Evolutionary conservation across 2,797 vertebrate species (phyloP).

Genomic region (Carduelis carduelis): DNA sequence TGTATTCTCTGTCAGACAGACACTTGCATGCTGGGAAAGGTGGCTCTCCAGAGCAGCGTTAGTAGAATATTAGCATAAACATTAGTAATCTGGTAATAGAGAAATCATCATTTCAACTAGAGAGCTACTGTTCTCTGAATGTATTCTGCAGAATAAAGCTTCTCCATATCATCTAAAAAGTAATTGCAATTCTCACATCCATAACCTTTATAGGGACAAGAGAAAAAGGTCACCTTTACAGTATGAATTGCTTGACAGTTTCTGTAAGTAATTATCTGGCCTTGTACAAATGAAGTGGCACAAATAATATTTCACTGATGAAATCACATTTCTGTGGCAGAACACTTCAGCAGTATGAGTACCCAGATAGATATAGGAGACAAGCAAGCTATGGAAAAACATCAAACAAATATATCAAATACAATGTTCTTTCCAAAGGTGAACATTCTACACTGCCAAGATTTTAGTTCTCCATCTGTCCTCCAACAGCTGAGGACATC

Average conservation of each 20-base stretch:
- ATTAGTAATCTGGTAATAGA: conserved; percentile 44
- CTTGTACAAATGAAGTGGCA: conserved; percentile 53
- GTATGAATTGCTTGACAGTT: conserved; percentile 46
- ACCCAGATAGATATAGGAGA: background rate
- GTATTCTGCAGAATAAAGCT: conserved; percentile 37
- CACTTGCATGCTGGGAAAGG: conserved; percentile 55
- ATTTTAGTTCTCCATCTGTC: background rate
- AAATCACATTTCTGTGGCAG: conserved; percentile 19
- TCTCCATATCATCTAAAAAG: conserved; percentile 42
- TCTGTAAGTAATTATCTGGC: conserved; percentile 55
- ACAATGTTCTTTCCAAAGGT: background rate
- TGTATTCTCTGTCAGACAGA: conserved; percentile 27
- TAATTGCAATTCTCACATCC: conserved; percentile 64
- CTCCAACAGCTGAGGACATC: background rate
- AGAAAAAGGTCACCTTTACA: conserved; percentile 62
- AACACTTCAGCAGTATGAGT: background rate
- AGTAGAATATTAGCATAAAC: conserved; percentile 61
- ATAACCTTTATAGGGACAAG: conserved; percentile 58
- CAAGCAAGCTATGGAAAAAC: background rate
- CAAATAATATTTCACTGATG: conserved; percentile 33
- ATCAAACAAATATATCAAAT: background rate
- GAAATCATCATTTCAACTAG: conserved; percentile 47
- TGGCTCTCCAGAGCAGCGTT: conserved; percentile 35
- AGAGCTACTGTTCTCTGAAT: conserved; percentile 26
- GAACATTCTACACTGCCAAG: background rate